Conservation (phyloP, 1,140 invertebrate genomes). For the Heliconius himera region DNA sequence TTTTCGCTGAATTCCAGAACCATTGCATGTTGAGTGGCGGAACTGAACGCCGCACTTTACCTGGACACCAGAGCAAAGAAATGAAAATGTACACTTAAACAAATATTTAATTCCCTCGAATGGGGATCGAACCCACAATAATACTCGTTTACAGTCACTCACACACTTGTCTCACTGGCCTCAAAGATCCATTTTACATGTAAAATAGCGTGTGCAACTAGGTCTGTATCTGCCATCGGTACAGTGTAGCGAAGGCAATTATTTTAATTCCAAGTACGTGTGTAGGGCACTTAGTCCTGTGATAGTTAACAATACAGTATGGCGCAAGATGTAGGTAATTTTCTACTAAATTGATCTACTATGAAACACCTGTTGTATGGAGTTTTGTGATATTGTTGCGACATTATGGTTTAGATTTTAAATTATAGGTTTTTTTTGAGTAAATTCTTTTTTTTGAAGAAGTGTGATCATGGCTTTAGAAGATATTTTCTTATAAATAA, state of each 20-base stretch:
- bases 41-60: too few relatives aligned
- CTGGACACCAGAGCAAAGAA: too few relatives aligned
- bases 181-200: conserved; percentile 26
- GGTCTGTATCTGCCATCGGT: conserved; percentile 38
- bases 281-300: conserved; percentile 51
- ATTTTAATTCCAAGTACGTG: conserved; percentile 74
- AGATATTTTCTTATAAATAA: too few relatives aligned
- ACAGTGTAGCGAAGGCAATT: conserved; percentile 60
- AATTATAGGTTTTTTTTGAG: too few relatives aligned
- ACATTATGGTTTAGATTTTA: not conserved
- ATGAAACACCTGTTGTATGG: not conserved
- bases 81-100: too few relatives aligned
- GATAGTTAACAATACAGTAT: conserved; percentile 18
- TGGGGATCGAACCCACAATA: not conserved
- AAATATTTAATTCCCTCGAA: too few relatives aligned
- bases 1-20: too few relatives aligned
- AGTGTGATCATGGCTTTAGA: too few relatives aligned
- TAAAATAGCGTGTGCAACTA: conserved; percentile 49
- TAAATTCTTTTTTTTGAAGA: too few relatives aligned
- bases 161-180: too few relatives aligned
- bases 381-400: not conserved
- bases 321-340: conserved; percentile 28
- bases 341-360: conserved; percentile 22
- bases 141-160: too few relatives aligned
- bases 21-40: too few relatives aligned